These are phyloP conservation scores for Galago senegalensis DNA, from an alignment of 2,797 vertebrate genomes.

Conservation along the genomic window DNA sequence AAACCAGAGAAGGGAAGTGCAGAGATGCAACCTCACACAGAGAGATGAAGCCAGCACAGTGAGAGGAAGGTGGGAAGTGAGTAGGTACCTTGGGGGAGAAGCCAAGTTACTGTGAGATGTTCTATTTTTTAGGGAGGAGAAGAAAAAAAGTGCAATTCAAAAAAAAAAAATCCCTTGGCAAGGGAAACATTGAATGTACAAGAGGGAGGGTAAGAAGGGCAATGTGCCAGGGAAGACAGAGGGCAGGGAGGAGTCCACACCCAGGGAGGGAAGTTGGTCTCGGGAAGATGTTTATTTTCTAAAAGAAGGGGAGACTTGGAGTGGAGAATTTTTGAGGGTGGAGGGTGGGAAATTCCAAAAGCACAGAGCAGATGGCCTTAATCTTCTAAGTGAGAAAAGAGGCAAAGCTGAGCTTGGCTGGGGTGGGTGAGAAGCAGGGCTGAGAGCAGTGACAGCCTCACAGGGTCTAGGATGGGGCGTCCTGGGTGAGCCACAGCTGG, in stretches of 20 bases:
- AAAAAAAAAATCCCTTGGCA: background rate
- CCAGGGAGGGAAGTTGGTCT: background rate
- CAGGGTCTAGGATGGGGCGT: background rate
- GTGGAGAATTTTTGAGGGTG: background rate
- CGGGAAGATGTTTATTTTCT: slow-evolving; percentile 55
- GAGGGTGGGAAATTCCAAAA: background rate
- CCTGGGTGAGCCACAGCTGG: background rate
- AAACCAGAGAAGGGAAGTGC: background rate
- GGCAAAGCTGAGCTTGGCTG: background rate
- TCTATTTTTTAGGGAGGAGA: background rate
- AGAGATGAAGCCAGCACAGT: too few species aligned
- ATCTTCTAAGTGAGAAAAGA: slow-evolving; percentile 58
- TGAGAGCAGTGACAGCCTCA: background rate
- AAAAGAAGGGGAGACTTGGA: background rate
- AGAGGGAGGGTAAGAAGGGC: background rate
- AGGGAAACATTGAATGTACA: background rate
- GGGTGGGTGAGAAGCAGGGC: background rate
- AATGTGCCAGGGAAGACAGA: background rate
- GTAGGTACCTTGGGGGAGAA: background rate
- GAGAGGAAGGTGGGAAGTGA: background rate
- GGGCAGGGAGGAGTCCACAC: background rate
- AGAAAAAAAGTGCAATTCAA: background rate
- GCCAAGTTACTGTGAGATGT: background rate
- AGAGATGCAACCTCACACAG: fast-evolving
- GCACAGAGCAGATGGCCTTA: slow-evolving; percentile 63